phyloP scores from a whole-genome alignment of 2,888 invertebrate species.

The Achlya flavicornis region DNA sequence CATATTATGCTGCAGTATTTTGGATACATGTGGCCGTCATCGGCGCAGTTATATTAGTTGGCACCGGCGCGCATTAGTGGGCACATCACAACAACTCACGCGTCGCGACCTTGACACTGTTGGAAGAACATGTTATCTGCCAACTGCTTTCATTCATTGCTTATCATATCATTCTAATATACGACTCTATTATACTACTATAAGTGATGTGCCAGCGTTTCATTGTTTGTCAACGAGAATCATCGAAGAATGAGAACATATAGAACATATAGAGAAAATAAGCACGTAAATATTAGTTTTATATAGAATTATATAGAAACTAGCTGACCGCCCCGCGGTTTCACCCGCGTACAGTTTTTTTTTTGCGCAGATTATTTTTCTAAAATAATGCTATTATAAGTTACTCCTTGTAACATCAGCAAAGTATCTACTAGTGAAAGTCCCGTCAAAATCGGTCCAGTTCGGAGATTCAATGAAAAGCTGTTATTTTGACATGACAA shows the following conservation, averaged over 20 bases:
- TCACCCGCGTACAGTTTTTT: no score
- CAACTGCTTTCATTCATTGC: constrained; percentile 64
- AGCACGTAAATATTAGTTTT: not conserved
- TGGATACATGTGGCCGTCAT: constrained; percentile 8
- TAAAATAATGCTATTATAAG: no score
- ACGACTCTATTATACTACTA: constrained; percentile 1
- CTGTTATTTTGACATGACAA: no score
- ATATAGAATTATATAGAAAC: no score
- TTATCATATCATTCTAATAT: constrained; percentile 34
- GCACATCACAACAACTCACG: constrained; percentile 40
- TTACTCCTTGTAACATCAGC: no score
- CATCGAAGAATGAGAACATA: not conserved
- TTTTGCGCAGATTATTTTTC: no score
- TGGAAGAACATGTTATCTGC: constrained; percentile 59
- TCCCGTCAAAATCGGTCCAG: no score
- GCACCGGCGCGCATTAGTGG: constrained; percentile 33
- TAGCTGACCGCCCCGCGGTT: no score
- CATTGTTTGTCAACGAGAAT: not conserved
- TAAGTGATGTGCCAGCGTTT: not conserved
- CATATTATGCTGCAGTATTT: constrained; percentile 1
- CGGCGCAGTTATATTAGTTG: constrained; percentile 45
- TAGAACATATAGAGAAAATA: no score
- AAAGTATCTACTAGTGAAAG: no score
- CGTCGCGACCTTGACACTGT: constrained; percentile 66
- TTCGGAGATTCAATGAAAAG: no score